phyloP scores from a whole-genome alignment of 2,888 invertebrate genomes.

The Lampropteryx suffumata region DNA sequence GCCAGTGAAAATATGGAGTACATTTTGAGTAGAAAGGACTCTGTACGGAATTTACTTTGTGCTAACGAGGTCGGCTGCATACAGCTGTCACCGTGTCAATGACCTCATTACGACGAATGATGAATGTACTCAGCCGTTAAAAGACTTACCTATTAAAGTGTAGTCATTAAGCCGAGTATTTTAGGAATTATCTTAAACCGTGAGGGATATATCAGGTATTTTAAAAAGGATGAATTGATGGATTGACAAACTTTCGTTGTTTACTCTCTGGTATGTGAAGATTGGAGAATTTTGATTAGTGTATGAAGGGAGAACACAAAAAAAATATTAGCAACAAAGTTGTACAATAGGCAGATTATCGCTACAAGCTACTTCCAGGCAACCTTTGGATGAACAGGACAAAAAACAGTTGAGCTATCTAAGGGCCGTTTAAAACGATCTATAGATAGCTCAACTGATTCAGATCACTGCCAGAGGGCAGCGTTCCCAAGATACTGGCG shows the following conservation, averaged over 20 bases:
- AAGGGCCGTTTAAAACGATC: no score
- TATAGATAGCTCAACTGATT: no score
- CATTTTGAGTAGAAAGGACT: not conserved
- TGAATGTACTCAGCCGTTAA: conserved; percentile 69
- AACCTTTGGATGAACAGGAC: no score
- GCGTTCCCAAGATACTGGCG: no score
- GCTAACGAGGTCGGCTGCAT: conserved; percentile 25
- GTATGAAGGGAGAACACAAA: no score
- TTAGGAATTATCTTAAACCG: conserved; percentile 48
- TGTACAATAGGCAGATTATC: no score
- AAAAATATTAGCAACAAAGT: no score
- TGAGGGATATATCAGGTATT: conserved; percentile 23
- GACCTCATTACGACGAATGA: conserved; percentile 72
- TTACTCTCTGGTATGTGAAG: not conserved
- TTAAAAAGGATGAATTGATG: conserved; percentile 13
- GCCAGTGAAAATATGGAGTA: not conserved
- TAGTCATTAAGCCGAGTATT: conserved; percentile 48
- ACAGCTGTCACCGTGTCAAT: conserved; percentile 58
- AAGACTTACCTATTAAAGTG: conserved; percentile 66
- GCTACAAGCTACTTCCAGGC: no score
- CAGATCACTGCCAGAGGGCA: no score
- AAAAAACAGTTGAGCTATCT: no score
- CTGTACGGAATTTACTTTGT: conserved; percentile 2
- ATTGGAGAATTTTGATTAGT: no score
- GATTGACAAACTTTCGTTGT: no score